Base-by-base conservation (phyloP, 2,888 invertebrate species). In the Ditula angustiorana region DNA sequence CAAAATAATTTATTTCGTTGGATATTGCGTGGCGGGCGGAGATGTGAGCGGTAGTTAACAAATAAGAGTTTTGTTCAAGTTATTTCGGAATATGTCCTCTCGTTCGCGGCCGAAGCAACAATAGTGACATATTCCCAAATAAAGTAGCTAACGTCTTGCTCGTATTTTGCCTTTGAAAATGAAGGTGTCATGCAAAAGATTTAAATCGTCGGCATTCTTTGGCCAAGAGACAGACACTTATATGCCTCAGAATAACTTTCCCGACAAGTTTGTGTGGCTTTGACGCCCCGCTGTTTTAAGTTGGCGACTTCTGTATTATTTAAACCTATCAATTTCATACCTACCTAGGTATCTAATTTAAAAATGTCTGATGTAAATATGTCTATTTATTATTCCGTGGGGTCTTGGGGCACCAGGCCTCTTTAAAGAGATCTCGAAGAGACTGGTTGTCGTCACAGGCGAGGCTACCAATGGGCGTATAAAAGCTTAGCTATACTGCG, bases 1-100 rank as follows among this genome's bases (percentile, higher is more conserved):
- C 81, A 79, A 82, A 83, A 75, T 85, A 84, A 90, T 88, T 87
- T 87, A 86, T 85, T 79, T 78, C 80, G 74, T 75, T 66, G 74
- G 44, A 21, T 26, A 58, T 37, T 44, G 23, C 33, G 23, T 11
- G 26, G 44, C 69, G 60, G 65, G 59, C 69, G 68, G 74, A 71
- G 71, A 69, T 70, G 67, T 63, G 67, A 64, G 65, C 19, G 41
- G 61, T 66, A 68, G 70, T 72, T 76, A 72, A 71, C 72, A 69
- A 73, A 75, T 71, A 70, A 62, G 63, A 75, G 78, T 74, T 69
- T 71, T 74, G 64, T 65, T 67, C 67, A 61, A 70, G 73, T 77
- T 76, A 76, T 78, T 77, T 73, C 66, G 61, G 72, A 59, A 73
- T 62, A 76, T 75, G 75, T 79, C 76, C 74, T 70, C 70, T 71